Evolutionary conservation across 2,888 invertebrate genomes (phyloP), one percentile per base, ranked within the genome.

Genomic region (Lissocephala sabroskyi): DNA sequence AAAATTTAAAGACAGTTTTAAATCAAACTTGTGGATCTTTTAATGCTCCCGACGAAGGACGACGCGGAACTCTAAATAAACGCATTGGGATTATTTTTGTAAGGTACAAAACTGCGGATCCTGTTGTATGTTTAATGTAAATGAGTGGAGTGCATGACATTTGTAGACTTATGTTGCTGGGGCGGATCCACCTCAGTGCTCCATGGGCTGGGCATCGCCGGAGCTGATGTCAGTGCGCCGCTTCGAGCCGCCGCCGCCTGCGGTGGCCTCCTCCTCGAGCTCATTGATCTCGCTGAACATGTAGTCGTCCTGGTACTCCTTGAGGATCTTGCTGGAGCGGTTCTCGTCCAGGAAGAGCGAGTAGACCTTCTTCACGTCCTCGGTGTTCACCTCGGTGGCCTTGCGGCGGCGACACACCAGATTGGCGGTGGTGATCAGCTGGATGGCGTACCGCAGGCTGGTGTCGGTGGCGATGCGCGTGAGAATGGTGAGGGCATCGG

Each of bases 321-420:
- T 95, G 13, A 98, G 86, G 85, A 95, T 97, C 85, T 96, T 94
- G 58, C 95, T 92, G 0, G 97, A 97, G 45, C 98, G 89, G 49
- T 91, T 91, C 85, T 98, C 97, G 81, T 99, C 99, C 59, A 96
- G 87, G 84, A 99, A 99, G 46, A 99, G 83, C 0, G 94, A 92
- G 84, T 98, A 99, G 0, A 97, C 98, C 60, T 95, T 91, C 85
- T 96, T 97, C 0, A 99, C 92, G 79, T 99, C 98, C 41, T 95
- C 96, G 60, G 96, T 93, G 14, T 78, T 80, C 17, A 94, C 93
- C 87, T 94, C 93, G 2, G 89, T 88, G 0, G 93, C 94, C 86
- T 97, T 97, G 63, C 97, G 89, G 66, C 95, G 91, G 39, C 92
- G 89, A 45, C 96, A 91, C n/a, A 98, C 95, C n/a, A 99, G 89